A percentile compares a stretch with the other conserved stretches of the same genome.
Conservation (phyloP, 2,797 vertebrate genomes). For the Melopsittacus undulatus region DNA sequence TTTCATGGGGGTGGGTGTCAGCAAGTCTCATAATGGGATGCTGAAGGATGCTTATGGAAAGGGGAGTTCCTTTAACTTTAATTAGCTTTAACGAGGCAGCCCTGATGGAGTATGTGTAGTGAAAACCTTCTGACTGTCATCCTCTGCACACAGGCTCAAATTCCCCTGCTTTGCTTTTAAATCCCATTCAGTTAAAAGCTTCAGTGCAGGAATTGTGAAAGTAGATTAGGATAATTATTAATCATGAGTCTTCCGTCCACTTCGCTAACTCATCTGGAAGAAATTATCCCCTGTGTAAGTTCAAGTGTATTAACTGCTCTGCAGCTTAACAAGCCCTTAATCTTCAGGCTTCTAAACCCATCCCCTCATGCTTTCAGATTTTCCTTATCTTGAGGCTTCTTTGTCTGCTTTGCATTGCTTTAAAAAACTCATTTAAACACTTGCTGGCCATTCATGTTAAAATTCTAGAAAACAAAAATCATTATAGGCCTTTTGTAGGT, state of each 20-base stretch:
- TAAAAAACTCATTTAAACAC: not conserved
- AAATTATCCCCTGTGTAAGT: conserved; percentile 61
- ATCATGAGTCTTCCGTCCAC: conserved; percentile 58
- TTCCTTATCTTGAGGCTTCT: conserved; percentile 4
- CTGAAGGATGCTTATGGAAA: not conserved
- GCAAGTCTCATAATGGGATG: not conserved
- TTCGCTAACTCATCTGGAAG: conserved; percentile 43
- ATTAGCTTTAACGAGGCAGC: not conserved
- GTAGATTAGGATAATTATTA: conserved; percentile 69
- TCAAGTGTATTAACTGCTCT: conserved; percentile 57
- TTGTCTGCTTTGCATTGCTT: not conserved
- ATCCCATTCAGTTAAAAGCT: conserved; percentile 6
- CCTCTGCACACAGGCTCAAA: not conserved
- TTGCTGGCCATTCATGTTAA: not conserved
- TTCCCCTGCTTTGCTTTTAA: conserved; percentile 42
- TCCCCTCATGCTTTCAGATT: conserved; percentile 34
- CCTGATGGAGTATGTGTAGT: not conserved
- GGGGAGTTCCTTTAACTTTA: not conserved
- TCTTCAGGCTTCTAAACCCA: conserved; percentile 46
- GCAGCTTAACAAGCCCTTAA: conserved; percentile 44
- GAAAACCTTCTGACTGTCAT: not conserved
- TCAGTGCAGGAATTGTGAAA: not conserved
- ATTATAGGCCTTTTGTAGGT: conserved; percentile 7
- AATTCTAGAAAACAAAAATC: not conserved
- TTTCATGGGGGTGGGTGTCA: not conserved